Percentiles rank a stretch among this genome's conserved stretches.
Conservation (phyloP, 2,797 vertebrate species). For the Hozukius guyotensis region DNA sequence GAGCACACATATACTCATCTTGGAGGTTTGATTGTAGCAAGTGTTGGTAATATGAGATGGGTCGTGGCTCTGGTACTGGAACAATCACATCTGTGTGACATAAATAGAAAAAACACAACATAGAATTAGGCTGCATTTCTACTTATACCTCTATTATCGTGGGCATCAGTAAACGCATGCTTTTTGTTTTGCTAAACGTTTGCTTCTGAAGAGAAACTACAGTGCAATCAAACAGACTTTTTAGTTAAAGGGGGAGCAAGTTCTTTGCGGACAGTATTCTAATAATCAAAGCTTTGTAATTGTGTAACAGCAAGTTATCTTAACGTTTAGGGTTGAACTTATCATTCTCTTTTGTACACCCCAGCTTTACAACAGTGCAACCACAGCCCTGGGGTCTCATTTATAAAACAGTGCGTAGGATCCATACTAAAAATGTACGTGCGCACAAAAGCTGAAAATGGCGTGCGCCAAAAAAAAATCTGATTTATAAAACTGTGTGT, state of each 20-base stretch:
- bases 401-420: no score
- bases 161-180: neutral
- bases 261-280: neutral
- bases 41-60: constrained; percentile 13
- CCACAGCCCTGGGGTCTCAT: no score
- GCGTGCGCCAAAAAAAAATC: no score
- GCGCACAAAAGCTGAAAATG: no score
- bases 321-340: neutral
- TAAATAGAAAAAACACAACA: neutral
- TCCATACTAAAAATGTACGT: no score
- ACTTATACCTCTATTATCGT: neutral
- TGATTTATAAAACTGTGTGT: no score
- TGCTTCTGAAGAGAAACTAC: neutral
- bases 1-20: constrained; percentile 9
- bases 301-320: neutral
- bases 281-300: neutral
- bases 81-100: neutral
- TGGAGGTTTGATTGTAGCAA: constrained; percentile 25
- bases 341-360: no score
- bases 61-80: constrained; percentile 6
- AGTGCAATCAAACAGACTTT: neutral
- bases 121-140: neutral
- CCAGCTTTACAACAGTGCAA: no score
- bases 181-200: neutral
- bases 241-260: neutral